Conservation (phyloP, 2,797 vertebrate genomes). For the Chaunax sp. region DNA sequence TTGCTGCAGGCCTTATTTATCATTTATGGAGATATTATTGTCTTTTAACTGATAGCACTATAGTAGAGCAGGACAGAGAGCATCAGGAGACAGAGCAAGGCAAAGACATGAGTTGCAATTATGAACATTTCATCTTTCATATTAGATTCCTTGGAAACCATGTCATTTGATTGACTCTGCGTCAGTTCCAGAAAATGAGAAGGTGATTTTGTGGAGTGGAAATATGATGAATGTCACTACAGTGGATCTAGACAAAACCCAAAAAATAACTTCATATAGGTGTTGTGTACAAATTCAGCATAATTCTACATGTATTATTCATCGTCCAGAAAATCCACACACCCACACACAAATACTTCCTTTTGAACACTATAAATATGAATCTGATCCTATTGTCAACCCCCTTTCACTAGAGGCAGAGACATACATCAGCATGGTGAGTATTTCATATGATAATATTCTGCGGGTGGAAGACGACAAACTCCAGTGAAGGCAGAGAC, state of each 20-base stretch:
- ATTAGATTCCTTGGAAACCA: background rate
- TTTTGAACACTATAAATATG: conserved; percentile 31
- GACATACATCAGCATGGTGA: conserved; percentile 65
- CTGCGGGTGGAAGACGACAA: background rate
- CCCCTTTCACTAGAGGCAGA: conserved; percentile 10
- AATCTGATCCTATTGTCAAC: conserved; percentile 3
- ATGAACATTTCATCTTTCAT: too few species aligned
- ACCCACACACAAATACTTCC: conserved; percentile 29
- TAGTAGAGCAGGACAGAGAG: background rate
- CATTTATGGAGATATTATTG: background rate
- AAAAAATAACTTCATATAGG: background rate
- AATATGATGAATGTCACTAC: background rate
- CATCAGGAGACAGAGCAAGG: background rate
- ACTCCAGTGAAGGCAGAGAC: background rate
- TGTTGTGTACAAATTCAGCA: accelerated
- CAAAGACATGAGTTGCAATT: too few species aligned
- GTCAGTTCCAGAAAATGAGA: conserved; percentile 13
- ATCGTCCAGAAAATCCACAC: background rate
- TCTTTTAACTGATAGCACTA: background rate
- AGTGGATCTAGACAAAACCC: background rate
- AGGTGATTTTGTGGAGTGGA: background rate
- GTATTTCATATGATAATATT: conserved; percentile 14
- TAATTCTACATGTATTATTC: background rate
- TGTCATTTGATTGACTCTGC: background rate
- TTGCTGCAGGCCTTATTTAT: too few species aligned